Base-by-base conservation (phyloP, 2,888 invertebrate genomes). In the Drosophila algonquin region DNA sequence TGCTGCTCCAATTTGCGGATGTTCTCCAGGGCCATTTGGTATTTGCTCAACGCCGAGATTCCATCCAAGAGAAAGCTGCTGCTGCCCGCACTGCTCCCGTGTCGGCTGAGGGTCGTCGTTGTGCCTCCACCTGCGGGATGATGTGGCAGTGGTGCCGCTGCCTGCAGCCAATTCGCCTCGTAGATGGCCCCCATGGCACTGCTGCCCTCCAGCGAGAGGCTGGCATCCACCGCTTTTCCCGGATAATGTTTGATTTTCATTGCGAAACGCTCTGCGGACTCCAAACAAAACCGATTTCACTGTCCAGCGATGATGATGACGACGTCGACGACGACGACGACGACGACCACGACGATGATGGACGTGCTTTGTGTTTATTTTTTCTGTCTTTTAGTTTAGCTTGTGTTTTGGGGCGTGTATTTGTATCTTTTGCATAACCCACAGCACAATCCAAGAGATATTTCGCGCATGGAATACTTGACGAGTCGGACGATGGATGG, bases 161-260 rank as follows among this genome's bases (percentile, higher is more conserved):
- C 94, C 87, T 96, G 96, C 73, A 95, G 94, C 97, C 97, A 97
- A 90, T 96, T 97, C 40, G 96, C 96, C 85, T 96, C 97, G 91
- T 97, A 97, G 53, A 96, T 94, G 56, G 96, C 94, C 83, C 95
- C 95, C 95, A 96, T 95, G 73, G 95, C 94, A 85, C 94, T 94
- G 79, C 95, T 95, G 80, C 94, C 94, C 91, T 96, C 96, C 93
- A 96, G 94, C 63, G 94, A 93, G 70, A 94, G 90, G 91, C 94
- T 94, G 61, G 94, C 93, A 63, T 94, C 94, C 89, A 96, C 96
- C 77, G 95, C 97, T 93, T 96, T 96, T 77, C 97, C 97, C 50
- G 97, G 97, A 92, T 97, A 96, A 87, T 95, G 95, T 91, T 96
- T 95, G 78, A 97, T 96, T 94, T 96, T 96, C 97, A 97, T 97